Evolutionary conservation across 2,888 invertebrate species (phyloP).

Genomic region (Caenorhabditis imperialis): DNA sequence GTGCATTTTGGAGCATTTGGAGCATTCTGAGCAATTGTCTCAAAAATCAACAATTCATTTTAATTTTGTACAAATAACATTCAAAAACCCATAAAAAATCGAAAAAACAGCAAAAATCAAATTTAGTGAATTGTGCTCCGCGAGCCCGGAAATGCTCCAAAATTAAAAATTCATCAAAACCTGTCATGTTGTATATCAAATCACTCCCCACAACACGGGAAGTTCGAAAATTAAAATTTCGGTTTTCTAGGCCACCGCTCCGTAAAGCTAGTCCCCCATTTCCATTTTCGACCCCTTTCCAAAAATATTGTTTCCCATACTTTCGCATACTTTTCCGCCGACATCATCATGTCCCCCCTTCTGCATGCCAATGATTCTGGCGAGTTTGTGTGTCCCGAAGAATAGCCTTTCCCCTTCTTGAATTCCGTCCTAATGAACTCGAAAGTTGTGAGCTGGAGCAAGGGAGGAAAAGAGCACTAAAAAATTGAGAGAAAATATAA

Average conservation of each 20-base stretch:
- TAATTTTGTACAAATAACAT: too few species aligned
- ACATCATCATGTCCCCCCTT: constrained; percentile 16
- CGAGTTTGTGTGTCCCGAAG: constrained; percentile 1
- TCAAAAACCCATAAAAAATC: neutral
- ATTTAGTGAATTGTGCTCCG: neutral
- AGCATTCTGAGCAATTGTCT: too few species aligned
- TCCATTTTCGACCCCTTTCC: neutral
- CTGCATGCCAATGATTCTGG: neutral
- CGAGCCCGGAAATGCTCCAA: too few species aligned
- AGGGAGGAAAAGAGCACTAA: constrained; percentile 23
- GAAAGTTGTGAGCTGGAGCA: too few species aligned
- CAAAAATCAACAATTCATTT: too few species aligned
- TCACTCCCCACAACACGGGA: too few species aligned
- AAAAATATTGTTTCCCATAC: constrained; percentile 16
- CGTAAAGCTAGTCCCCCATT: too few species aligned
- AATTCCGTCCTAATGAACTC: constrained; percentile 50
- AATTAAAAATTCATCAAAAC: too few species aligned
- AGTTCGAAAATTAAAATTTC: too few species aligned
- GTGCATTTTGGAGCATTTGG: too few species aligned
- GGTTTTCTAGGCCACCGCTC: too few species aligned
- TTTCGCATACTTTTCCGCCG: constrained; percentile 4
- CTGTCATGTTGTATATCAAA: too few species aligned
- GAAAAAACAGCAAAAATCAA: neutral
- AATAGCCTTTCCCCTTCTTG: neutral
- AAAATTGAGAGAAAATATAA: constrained; percentile 12